These are phyloP conservation scores for Laothoe populi DNA, from an alignment of 2,888 invertebrate genomes.

Conservation along the genomic window DNA sequence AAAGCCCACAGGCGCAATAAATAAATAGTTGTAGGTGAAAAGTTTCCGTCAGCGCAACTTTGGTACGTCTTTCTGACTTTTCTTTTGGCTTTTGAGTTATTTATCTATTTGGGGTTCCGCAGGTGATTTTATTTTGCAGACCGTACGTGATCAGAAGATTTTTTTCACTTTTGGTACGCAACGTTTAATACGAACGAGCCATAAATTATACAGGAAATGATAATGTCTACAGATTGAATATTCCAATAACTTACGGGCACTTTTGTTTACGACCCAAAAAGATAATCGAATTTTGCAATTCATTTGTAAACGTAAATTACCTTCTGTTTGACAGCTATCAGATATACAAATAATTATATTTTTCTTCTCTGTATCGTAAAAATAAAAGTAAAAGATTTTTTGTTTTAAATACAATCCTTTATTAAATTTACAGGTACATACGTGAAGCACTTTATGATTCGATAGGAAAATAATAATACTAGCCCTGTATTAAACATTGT, in stretches of 20 bases:
- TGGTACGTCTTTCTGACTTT: constrained; percentile 58
- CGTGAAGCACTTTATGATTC: too few species aligned
- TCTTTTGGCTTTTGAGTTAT: constrained; percentile 65
- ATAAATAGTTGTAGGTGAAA: constrained; percentile 74
- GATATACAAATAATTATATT: neutral
- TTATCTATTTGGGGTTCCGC: constrained; percentile 43
- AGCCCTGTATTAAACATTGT: too few species aligned
- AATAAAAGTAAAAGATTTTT: neutral
- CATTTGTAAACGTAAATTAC: neutral
- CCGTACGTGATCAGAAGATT: neutral
- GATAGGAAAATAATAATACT: too few species aligned
- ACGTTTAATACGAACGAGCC: neutral
- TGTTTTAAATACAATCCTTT: too few species aligned
- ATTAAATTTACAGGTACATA: too few species aligned
- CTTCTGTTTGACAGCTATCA: neutral
- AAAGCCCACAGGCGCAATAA: constrained; percentile 71
- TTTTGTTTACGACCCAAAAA: neutral
- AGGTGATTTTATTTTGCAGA: constrained; percentile 13
- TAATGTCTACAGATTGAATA: too few species aligned
- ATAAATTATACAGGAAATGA: neutral
- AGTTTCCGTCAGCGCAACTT: constrained; percentile 55
- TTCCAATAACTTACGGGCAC: neutral
- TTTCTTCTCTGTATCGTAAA: neutral
- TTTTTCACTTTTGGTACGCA: neutral
- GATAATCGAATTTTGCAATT: neutral